A percentile compares a stretch with the other conserved stretches of the same genome.
These are phyloP conservation scores for Archips xylosteana DNA, from an alignment of 2,888 invertebrate species.

Conservation along the genomic window DNA sequence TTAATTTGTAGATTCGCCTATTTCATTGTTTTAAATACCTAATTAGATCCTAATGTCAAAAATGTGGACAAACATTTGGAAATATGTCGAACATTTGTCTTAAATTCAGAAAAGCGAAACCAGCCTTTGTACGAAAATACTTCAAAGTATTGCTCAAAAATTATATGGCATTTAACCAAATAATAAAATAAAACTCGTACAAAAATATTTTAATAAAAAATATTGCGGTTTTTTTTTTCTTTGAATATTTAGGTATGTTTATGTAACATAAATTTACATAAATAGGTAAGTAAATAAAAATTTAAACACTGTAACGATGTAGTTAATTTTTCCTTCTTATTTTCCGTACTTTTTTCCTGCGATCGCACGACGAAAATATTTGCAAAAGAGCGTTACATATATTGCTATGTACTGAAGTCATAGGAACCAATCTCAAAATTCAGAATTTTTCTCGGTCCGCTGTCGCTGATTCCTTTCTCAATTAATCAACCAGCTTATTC, in stretches of 20 bases:
- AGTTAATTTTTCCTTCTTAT: neutral
- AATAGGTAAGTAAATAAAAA: too few species aligned
- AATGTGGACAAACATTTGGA: neutral
- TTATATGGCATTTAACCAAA: neutral
- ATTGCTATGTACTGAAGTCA: neutral
- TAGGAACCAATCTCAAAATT: neutral
- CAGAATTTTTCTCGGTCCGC: neutral
- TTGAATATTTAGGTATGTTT: too few species aligned
- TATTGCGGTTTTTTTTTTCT: neutral
- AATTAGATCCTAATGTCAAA: neutral
- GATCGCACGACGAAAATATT: too few species aligned
- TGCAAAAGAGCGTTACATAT: neutral
- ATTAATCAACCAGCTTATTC: conserved; percentile 4
- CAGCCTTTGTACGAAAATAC: neutral
- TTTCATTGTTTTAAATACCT: neutral
- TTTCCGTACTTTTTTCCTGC: neutral
- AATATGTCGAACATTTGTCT: neutral
- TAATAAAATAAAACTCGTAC: neutral
- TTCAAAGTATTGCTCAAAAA: too few species aligned
- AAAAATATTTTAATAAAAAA: neutral
- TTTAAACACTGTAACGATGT: too few species aligned
- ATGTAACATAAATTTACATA: too few species aligned
- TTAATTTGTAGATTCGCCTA: too few species aligned
- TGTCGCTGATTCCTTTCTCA: neutral
- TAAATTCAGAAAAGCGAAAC: neutral